Conservation (phyloP, 2,888 invertebrate species). For the Cenopis cana region DNA sequence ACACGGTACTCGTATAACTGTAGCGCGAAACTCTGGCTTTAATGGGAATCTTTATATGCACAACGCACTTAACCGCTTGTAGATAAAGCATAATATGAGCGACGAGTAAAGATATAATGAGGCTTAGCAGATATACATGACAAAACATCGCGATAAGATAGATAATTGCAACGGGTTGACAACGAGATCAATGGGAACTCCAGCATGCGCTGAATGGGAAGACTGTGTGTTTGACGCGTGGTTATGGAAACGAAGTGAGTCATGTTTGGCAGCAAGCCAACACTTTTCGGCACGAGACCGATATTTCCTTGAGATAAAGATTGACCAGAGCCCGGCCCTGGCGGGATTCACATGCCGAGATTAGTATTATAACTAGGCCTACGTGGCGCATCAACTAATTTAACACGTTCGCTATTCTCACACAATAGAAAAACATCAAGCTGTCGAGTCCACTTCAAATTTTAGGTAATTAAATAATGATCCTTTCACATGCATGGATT, state of each 20-base stretch:
- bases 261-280: conserved; percentile 70
- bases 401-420: background rate
- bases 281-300: conserved; percentile 69
- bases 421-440: background rate
- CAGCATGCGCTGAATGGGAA: conserved; percentile 11
- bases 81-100: conserved; percentile 32
- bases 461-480: background rate
- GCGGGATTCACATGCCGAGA: conserved; percentile 48
- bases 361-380: conserved; percentile 43
- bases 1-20: conserved; percentile 15
- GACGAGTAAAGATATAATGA: conserved; percentile 19
- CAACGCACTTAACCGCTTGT: conserved; percentile 10
- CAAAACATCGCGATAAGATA: conserved; percentile 30
- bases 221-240: conserved; percentile 41
- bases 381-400: background rate
- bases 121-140: conserved; percentile 28
- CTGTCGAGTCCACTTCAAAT: background rate
- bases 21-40: conserved; percentile 15
- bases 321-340: conserved; percentile 55
- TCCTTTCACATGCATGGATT: background rate
- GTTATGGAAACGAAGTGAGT: conserved; percentile 60
- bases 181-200: conserved; percentile 23
- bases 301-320: conserved; percentile 75
- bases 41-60: conserved; percentile 14
- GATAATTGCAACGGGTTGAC: conserved; percentile 30